Base-by-base conservation (phyloP, 2,797 vertebrate genomes). In the Epinephelus awoara region DNA sequence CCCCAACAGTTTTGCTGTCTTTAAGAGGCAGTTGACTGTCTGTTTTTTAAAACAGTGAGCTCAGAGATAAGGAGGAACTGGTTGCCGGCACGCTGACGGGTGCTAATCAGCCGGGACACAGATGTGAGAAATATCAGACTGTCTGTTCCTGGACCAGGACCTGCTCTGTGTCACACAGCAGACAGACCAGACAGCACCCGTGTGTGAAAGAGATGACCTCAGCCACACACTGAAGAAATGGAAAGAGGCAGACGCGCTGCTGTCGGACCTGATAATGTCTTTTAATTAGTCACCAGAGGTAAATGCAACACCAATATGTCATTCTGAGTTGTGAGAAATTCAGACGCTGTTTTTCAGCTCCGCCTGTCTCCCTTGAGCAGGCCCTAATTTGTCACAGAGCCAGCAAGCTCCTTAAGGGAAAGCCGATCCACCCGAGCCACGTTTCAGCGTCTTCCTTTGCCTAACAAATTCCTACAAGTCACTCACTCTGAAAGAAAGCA, bases 401-500 rank as follows among this genome's bases (percentile, higher is more conserved):
- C 85, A 89, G 64, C 50, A 54, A 67, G 47, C 72, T 72, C 54
- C 77, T 77, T 40, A 63, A 64, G 27, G 40, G 88, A 84, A 93
- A 92, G 82, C 59, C 40, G 87, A 91, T 88, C 87, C 88, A 66
- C 70, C 80, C 67, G 19, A 83, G 85, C 86, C 89, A 90, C 79
- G 70, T 91, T 88, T 89, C 87, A 83, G 76, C 75, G 67, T 93
- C 90, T 92, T 89, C 85, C 90, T 84, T 90, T 77, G 77, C 79
- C 85, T 78, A 80, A 93, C 85, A 91, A 92, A 94, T 94, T 94
- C 89, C 94, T 90, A 91, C 90, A 2, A 91, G 89, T 93, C 93
- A 91, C 85, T 82, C 88, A 80, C 56, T 83, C 81, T 95, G 92
- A 96, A 96, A 94, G 95, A 77, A 72, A 46, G 86, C 92, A 89